phyloP scores from a whole-genome alignment of 2,113 vertebrate genomes.

The Vanacampus margaritifer region DNA sequence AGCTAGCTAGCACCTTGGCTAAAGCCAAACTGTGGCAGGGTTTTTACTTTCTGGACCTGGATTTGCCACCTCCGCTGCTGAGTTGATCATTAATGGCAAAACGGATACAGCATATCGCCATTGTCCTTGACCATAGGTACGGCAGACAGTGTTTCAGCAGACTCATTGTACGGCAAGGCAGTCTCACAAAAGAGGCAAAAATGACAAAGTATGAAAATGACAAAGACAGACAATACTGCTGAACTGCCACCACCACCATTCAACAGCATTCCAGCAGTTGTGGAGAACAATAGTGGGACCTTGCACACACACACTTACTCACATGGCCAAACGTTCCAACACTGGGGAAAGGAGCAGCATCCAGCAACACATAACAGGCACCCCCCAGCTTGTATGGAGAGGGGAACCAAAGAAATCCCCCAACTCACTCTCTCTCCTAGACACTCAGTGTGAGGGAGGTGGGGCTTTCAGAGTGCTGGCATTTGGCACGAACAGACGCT shows the following conservation, averaged over 20 bases:
- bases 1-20: too few species aligned
- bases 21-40: too few species aligned
- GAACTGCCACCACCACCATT: constrained; percentile 39
- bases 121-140: constrained; percentile 1
- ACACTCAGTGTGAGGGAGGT: constrained; percentile 22
- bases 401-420: constrained; percentile 34
- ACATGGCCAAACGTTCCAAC: constrained; percentile 38
- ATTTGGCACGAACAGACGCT: constrained; percentile 72
- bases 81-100: constrained; percentile 6
- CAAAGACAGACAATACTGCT: constrained; percentile 36
- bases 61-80: too few species aligned
- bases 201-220: constrained; percentile 16
- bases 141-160: background rate
- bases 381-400: constrained; percentile 23
- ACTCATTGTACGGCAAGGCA: background rate
- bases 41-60: too few species aligned
- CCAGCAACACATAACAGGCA: constrained; percentile 44
- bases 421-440: constrained; percentile 30
- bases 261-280: constrained; percentile 56
- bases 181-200: background rate
- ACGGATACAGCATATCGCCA: background rate
- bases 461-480: constrained; percentile 55
- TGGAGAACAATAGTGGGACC: constrained; percentile 49
- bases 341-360: constrained; percentile 38
- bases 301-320: constrained; percentile 25